phyloP scores from a whole-genome alignment of 2,797 vertebrate genomes.

The Clangula hyemalis region DNA sequence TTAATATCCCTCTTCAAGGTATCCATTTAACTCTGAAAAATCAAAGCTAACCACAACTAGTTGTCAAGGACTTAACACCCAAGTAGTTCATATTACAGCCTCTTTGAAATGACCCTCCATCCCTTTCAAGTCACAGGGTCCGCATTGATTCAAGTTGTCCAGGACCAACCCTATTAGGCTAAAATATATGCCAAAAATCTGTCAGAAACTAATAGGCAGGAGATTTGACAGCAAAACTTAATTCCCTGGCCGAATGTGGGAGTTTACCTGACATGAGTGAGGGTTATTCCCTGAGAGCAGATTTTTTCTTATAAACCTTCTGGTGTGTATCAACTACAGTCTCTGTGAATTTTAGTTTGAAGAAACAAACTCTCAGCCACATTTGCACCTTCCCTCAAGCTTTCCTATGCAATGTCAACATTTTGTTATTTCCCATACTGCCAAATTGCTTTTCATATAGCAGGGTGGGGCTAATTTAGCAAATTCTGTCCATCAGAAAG shows the following conservation, averaged over 20 bases:
- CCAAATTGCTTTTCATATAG: neutral
- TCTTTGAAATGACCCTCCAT: neutral
- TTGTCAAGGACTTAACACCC: neutral
- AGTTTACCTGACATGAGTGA: neutral
- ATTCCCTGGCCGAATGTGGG: neutral
- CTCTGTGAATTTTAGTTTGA: neutral
- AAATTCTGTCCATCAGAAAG: neutral
- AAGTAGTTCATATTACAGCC: neutral
- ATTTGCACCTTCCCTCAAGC: neutral
- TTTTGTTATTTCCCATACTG: neutral
- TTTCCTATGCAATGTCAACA: neutral
- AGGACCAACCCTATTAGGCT: neutral
- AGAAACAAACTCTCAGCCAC: neutral
- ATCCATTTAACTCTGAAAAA: constrained; percentile 24
- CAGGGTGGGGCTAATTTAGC: neutral
- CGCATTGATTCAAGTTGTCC: neutral
- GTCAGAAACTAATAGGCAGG: neutral
- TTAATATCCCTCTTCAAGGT: constrained; percentile 1
- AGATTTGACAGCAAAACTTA: neutral
- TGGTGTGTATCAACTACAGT: neutral
- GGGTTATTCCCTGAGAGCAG: neutral
- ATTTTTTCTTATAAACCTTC: neutral
- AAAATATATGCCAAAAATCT: neutral
- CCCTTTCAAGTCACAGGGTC: neutral
- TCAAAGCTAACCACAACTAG: neutral